A percentile compares a stretch with the other conserved stretches of the same genome.
Conservation (phyloP, 2,113 vertebrate species). For the Cyphomyrus discorhynchus region DNA sequence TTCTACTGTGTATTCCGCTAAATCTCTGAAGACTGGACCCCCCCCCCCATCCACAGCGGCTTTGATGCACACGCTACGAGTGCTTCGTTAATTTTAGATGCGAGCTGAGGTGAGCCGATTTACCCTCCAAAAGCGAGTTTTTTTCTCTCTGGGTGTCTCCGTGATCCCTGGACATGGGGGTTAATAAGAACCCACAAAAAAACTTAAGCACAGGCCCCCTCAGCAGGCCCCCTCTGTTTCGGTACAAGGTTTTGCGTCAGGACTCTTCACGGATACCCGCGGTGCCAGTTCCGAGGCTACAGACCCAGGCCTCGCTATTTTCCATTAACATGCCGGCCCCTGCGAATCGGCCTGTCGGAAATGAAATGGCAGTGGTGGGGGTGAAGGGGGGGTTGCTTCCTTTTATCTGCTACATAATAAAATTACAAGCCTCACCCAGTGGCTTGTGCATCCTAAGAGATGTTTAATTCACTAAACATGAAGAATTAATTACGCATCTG, state of each 20-base stretch:
- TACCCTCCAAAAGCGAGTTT: not conserved
- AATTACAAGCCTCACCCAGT: constrained; percentile 40
- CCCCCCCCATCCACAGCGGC: not conserved
- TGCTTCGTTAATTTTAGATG: not conserved
- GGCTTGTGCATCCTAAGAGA: constrained; percentile 43
- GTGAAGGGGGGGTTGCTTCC: constrained; percentile 21
- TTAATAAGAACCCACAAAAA: constrained; percentile 65
- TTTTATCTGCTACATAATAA: constrained; percentile 63
- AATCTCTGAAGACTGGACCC: not conserved
- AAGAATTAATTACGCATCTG: constrained; percentile 71
- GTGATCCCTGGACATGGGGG: constrained; percentile 36
- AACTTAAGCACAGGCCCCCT: constrained; percentile 56
- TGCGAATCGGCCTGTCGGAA: constrained; percentile 53
- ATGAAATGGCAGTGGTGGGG: constrained; percentile 45
- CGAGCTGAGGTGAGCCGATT: not conserved
- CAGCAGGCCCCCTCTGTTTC: constrained; percentile 58
- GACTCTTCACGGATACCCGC: constrained; percentile 2
- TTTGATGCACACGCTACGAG: not conserved
- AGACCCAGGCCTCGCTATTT: constrained; percentile 54
- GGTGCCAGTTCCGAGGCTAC: constrained; percentile 54
- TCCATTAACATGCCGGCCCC: constrained; percentile 54
- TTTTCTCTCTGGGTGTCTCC: not conserved
- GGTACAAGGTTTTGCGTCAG: constrained; percentile 41
- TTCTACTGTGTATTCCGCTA: not conserved
- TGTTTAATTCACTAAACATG: constrained; percentile 68